A percentile compares a stretch with the other conserved stretches of the same genome.
These are phyloP conservation scores for Phalacrocorax brasilianus DNA, from an alignment of 2,113 vertebrate genomes.

Conservation along the genomic window DNA sequence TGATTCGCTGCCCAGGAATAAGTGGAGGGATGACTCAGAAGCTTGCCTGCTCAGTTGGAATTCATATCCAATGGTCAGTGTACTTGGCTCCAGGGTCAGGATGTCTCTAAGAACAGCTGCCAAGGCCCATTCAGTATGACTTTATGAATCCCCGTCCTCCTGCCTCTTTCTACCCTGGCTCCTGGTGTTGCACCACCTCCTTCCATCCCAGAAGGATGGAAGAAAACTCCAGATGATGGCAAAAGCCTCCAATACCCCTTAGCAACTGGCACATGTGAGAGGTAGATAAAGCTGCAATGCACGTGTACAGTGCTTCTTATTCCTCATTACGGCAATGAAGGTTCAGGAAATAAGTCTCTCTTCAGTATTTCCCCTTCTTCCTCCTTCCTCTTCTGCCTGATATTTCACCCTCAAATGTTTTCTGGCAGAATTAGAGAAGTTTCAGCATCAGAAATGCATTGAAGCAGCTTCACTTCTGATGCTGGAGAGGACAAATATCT, in stretches of 20 bases:
- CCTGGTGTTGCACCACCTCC: background rate
- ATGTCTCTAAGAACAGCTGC: background rate
- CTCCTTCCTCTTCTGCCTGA: background rate
- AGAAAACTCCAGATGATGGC: background rate
- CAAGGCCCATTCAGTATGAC: background rate
- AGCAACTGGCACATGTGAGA: fast-evolving
- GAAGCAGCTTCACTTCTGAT: background rate
- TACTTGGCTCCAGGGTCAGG: background rate
- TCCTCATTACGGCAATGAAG: background rate
- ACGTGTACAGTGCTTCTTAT: background rate
- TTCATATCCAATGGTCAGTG: background rate
- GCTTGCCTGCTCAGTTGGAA: background rate
- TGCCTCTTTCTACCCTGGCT: background rate
- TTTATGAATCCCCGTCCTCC: background rate
- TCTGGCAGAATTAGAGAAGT: background rate
- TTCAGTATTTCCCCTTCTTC: background rate
- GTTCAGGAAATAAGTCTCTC: background rate
- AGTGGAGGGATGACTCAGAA: background rate
- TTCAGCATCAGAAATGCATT: background rate
- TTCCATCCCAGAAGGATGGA: background rate
- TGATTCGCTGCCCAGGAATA: background rate
- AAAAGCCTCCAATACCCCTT: background rate
- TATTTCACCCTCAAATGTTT: background rate
- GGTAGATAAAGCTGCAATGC: background rate
- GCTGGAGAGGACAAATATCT: background rate